Conservation (phyloP, 2,888 invertebrate species). For the Eumacrocentrus americanus region DNA sequence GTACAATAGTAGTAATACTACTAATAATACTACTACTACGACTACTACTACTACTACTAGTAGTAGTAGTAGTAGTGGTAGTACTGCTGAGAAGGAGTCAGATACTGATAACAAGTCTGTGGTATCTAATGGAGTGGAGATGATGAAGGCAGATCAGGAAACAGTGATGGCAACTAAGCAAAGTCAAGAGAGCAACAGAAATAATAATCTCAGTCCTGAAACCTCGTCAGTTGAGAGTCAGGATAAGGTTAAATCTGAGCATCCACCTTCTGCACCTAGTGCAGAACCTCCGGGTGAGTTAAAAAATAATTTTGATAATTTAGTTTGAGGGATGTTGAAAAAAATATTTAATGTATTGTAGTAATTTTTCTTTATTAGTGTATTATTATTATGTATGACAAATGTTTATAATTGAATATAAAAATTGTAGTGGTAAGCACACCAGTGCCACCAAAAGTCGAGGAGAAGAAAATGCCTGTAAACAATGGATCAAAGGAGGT, state of each 20-base stretch:
- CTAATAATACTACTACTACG: too few relatives aligned
- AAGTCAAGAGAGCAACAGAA: constrained; percentile 48
- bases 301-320: not conserved
- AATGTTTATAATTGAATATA: too few relatives aligned
- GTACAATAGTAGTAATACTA: constrained; percentile 43
- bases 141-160: constrained; percentile 43
- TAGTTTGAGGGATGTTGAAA: too few relatives aligned
- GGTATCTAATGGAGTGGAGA: constrained; percentile 49
- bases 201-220: constrained; percentile 51
- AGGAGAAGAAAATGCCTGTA: constrained; percentile 52
- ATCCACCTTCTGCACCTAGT: constrained; percentile 29
- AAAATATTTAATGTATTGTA: too few relatives aligned
- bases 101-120: constrained; percentile 20
- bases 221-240: constrained; percentile 39
- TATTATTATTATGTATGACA: constrained; percentile 16
- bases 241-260: constrained; percentile 32
- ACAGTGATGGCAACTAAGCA: constrained; percentile 33
- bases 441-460: constrained; percentile 46
- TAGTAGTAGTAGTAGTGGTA: too few relatives aligned
- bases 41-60: too few relatives aligned
- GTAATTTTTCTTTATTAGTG: not conserved
- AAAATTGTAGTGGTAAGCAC: constrained; percentile 36
- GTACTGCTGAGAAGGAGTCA: constrained; percentile 31
- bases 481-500: constrained; percentile 45
- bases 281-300: constrained; percentile 43